A percentile compares a stretch with the other conserved stretches of the same genome.
Conservation (phyloP, 2,797 vertebrate species). For the Liparis tanakae region DNA sequence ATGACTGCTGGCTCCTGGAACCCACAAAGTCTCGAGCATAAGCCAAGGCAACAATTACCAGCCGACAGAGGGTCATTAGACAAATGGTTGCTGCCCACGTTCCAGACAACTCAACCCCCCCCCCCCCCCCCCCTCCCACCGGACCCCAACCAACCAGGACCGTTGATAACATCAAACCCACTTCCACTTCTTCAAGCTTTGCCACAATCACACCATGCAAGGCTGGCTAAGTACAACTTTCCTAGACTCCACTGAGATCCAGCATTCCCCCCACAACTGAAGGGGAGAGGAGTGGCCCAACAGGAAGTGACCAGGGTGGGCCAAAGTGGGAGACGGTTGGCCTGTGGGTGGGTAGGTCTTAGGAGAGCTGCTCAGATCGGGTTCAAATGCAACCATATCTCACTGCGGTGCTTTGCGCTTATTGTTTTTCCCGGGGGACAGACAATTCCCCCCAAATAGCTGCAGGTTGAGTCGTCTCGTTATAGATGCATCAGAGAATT, state of each 20-base stretch:
- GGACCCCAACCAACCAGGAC: constrained; percentile 47
- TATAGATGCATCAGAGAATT: constrained; percentile 28
- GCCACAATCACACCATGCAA: constrained; percentile 54
- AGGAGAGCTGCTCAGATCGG: constrained; percentile 61
- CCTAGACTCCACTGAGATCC: constrained; percentile 50
- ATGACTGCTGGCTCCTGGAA: constrained; percentile 68
- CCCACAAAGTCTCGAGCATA: constrained; percentile 61
- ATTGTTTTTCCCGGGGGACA: constrained; percentile 49
- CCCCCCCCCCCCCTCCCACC: constrained; percentile 13
- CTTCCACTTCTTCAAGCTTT: constrained; percentile 42
- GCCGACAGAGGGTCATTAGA: constrained; percentile 70
- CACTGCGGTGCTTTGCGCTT: constrained; percentile 3
- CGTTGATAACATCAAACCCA: constrained; percentile 73
- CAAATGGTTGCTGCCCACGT: constrained; percentile 45
- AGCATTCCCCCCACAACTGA: constrained; percentile 54
- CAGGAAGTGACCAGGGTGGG: constrained; percentile 79
- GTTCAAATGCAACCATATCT: constrained; percentile 73
- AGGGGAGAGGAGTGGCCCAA: constrained; percentile 64
- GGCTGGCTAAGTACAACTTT: constrained; percentile 26
- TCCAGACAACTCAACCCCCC: constrained; percentile 49
- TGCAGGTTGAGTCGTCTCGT: constrained; percentile 18
- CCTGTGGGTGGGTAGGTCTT: constrained; percentile 55
- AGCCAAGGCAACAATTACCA: constrained; percentile 79
- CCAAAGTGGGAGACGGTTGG: constrained; percentile 45
- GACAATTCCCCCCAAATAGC: constrained; percentile 37